Percentiles rank a stretch among this genome's conserved stretches.
Evolutionary conservation across 2,888 invertebrate genomes (phyloP).

Genomic region (Scaptomyza tumidula): DNA sequence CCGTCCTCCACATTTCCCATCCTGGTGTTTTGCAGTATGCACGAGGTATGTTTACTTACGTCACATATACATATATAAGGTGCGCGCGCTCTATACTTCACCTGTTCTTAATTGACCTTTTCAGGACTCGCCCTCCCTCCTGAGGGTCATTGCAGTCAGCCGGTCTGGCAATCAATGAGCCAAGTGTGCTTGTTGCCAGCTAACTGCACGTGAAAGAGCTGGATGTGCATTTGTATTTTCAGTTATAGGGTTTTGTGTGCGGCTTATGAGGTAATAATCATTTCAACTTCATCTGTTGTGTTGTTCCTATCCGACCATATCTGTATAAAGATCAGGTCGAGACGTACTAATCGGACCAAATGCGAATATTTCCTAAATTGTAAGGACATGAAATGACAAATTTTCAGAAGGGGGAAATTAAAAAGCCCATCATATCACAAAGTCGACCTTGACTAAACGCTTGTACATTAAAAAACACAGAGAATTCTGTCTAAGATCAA

Average conservation of each 20-base stretch:
- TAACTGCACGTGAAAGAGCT: constrained; percentile 15
- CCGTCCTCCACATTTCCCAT: constrained; percentile 7
- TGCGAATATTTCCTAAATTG: background rate
- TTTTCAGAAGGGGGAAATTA: constrained; percentile 17
- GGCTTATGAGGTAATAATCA: constrained; percentile 1
- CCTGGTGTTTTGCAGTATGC: constrained; percentile 9
- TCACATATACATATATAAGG: constrained; percentile 9
- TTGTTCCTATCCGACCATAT: background rate
- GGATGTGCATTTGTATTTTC: constrained; percentile 1
- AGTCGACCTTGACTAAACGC: constrained; percentile 3
- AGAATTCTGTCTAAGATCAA: constrained; percentile 33
- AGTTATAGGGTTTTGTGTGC: constrained; percentile 1
- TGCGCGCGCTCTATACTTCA: constrained; percentile 59
- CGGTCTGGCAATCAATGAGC: constrained; percentile 29
- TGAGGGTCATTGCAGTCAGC: constrained; percentile 44
- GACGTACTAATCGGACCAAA: background rate
- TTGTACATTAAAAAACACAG: constrained; percentile 14
- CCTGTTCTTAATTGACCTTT: constrained; percentile 80
- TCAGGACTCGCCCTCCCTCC: constrained; percentile 37
- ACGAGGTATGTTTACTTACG: constrained; percentile 21
- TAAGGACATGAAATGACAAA: background rate
- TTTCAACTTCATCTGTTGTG: constrained; percentile 5
- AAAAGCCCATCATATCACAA: constrained; percentile 8
- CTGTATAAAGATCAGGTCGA: background rate
- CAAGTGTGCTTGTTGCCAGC: constrained; percentile 31